A percentile compares a stretch with the other conserved stretches of the same genome.
Conservation (phyloP, 2,113 vertebrate genomes). For the Zapornia atra region DNA sequence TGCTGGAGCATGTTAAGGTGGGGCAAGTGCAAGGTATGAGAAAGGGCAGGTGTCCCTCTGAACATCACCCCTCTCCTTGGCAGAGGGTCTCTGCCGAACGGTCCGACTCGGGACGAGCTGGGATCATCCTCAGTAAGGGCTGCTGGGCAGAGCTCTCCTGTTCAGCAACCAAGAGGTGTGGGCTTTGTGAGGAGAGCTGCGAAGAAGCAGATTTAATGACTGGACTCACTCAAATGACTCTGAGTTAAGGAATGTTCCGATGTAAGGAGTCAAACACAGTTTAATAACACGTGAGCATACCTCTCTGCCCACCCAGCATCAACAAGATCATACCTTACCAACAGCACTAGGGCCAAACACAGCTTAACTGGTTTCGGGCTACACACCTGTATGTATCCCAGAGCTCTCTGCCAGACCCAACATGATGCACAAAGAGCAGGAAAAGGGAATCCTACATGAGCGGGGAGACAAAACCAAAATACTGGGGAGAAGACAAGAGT, state of each 20-base stretch:
- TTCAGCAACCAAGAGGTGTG: background rate
- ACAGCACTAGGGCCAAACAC: background rate
- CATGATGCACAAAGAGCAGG: background rate
- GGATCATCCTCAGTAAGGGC: background rate
- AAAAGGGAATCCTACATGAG: background rate
- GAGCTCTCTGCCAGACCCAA: background rate
- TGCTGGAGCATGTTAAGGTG: background rate
- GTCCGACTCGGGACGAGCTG: background rate
- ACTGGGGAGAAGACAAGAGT: background rate
- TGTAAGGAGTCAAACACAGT: background rate
- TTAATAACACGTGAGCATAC: background rate
- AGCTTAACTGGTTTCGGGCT: background rate
- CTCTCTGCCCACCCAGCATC: background rate
- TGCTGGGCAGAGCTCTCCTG: background rate
- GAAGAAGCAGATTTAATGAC: background rate
- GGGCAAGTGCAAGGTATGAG: background rate
- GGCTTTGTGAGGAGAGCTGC: background rate
- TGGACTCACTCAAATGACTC: background rate
- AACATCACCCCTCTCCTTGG: background rate
- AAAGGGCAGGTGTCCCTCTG: background rate
- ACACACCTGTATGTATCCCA: rapidly evolving
- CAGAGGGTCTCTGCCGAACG: background rate
- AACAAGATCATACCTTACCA: background rate
- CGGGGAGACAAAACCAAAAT: background rate
- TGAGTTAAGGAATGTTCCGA: background rate